Percentiles rank a stretch among this genome's conserved stretches.
Conservation (phyloP, 2,888 invertebrate species). For the Stenoptilia bipunctidactyla region DNA sequence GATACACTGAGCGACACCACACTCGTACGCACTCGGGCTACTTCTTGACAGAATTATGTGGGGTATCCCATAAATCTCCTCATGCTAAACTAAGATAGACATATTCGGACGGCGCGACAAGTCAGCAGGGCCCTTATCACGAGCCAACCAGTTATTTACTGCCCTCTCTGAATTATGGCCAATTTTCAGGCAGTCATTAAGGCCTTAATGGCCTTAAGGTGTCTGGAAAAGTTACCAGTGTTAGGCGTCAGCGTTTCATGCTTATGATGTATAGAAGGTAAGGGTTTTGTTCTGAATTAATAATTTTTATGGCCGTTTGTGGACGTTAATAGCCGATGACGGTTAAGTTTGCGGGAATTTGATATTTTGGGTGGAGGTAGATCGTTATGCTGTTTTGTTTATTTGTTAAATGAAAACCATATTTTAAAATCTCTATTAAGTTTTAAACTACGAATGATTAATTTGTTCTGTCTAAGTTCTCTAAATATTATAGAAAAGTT, state of each 20-base stretch:
- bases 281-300: conserved; percentile 18
- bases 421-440: no score
- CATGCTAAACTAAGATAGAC: conserved; percentile 64
- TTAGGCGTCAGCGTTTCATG: conserved; percentile 43
- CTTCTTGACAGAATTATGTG: conserved; percentile 28
- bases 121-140: conserved; percentile 66
- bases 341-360: no score
- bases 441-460: no score
- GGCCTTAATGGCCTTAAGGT: conserved; percentile 66
- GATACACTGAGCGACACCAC: no score
- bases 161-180: conserved; percentile 63
- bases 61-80: conserved; percentile 41
- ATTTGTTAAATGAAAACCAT: no score
- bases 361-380: no score
- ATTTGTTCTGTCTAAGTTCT: no score
- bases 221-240: conserved; percentile 58
- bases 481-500: no score
- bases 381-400: no score
- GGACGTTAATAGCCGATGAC: no score
- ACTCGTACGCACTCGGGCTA: conserved; percentile 3
- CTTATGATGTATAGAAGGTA: conserved; percentile 26
- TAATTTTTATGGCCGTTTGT: conserved; percentile 6
- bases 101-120: conserved; percentile 52
- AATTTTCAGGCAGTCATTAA: conserved; percentile 70
- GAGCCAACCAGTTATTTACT: conserved; percentile 59